phyloP scores from a whole-genome alignment of 2,888 invertebrate genomes.

The Macaria notata region DNA sequence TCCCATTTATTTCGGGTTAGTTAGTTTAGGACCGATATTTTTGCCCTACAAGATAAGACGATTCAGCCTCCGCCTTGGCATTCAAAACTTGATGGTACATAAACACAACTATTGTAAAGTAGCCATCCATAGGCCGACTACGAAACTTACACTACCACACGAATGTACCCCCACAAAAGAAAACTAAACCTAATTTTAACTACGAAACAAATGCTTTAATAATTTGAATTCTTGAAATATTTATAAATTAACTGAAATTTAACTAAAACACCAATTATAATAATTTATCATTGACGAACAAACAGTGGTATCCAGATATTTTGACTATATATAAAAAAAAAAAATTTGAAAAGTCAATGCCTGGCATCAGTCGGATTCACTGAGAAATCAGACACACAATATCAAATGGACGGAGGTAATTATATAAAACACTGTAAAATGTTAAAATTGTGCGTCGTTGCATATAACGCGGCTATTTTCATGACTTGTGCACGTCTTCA shows the following conservation, averaged over 20 bases:
- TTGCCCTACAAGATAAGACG: slow-evolving; percentile 6
- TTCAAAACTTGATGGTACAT: slow-evolving; percentile 30
- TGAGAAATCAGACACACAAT: slow-evolving; percentile 53
- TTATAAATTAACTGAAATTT: too few relatives aligned
- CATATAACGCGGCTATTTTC: slow-evolving; percentile 39
- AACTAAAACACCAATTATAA: too few relatives aligned
- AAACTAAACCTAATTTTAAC: not conserved
- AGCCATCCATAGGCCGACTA: slow-evolving; percentile 29
- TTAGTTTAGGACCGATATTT: not conserved
- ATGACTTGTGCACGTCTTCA: slow-evolving; percentile 8
- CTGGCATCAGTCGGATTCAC: slow-evolving; percentile 44
- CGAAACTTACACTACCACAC: slow-evolving; percentile 15
- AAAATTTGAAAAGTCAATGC: slow-evolving; percentile 19
- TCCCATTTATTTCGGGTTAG: too few relatives aligned
- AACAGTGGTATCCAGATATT: too few relatives aligned
- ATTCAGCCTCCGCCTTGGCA: slow-evolving; percentile 42
- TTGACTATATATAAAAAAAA: too few relatives aligned
- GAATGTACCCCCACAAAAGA: slow-evolving; percentile 6
- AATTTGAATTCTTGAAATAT: too few relatives aligned
- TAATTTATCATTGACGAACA: too few relatives aligned
- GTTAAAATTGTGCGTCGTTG: slow-evolving; percentile 72
- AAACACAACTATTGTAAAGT: slow-evolving; percentile 14
- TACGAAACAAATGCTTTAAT: slow-evolving; percentile 10
- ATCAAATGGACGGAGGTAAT: slow-evolving; percentile 72
- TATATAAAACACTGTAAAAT: slow-evolving; percentile 56